phyloP scores from a whole-genome alignment of 2,888 invertebrate species.

The Catocala sponsa region DNA sequence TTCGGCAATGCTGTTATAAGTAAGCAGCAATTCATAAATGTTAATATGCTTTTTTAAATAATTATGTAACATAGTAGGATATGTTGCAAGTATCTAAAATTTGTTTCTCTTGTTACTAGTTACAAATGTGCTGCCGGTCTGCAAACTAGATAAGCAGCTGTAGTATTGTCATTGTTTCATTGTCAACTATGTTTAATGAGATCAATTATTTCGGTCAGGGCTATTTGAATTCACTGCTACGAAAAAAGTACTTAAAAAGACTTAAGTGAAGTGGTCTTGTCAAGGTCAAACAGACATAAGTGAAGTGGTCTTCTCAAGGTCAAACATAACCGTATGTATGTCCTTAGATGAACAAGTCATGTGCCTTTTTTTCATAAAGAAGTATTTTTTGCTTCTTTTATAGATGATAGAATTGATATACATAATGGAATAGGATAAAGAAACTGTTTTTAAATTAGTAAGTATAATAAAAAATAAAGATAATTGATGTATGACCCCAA shows the following conservation, averaged over 20 bases:
- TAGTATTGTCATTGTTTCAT: conserved; percentile 36
- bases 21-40: too few species aligned
- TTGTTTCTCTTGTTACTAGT: neutral
- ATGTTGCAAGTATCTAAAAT: neutral
- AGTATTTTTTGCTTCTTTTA: conserved; percentile 44
- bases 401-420: conserved; percentile 27
- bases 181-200: conserved; percentile 36
- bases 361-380: conserved; percentile 46
- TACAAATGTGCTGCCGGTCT: conserved; percentile 17
- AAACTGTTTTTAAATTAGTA: conserved; percentile 10
- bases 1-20: too few species aligned
- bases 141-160: conserved; percentile 26
- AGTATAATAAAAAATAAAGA: conserved; percentile 11
- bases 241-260: conserved; percentile 44
- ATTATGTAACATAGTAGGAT: too few species aligned
- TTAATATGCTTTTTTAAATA: too few species aligned
- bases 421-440: conserved; percentile 30
- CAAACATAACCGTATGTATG: conserved; percentile 24
- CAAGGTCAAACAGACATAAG: conserved; percentile 32
- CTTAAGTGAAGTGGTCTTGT: conserved; percentile 42
- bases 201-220: conserved; percentile 53
- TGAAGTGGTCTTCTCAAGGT: conserved; percentile 40
- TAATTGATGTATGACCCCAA: conserved; percentile 5
- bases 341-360: conserved; percentile 37
- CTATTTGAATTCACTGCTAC: conserved; percentile 37